These are phyloP conservation scores for Anhinga anhinga DNA, from an alignment of 2,113 vertebrate species.

Conservation along the genomic window DNA sequence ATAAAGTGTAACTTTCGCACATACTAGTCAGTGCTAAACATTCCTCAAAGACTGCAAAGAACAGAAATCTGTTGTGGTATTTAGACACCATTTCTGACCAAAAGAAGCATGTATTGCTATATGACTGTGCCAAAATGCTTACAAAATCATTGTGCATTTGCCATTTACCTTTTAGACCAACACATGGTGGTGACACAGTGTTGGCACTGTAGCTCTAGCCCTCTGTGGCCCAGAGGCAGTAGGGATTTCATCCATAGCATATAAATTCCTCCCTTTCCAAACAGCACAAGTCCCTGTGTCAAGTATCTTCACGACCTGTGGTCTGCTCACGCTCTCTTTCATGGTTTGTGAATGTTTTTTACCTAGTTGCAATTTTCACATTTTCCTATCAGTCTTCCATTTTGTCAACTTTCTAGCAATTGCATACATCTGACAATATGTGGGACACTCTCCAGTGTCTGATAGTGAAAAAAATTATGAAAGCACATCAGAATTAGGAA, in stretches of 20 bases:
- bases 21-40: neutral
- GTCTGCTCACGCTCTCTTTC: neutral
- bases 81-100: neutral
- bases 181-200: accelerated
- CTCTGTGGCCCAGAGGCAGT: accelerated
- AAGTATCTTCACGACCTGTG: accelerated
- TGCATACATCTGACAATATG: neutral
- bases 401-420: neutral
- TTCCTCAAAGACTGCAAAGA: neutral
- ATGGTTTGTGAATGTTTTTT: neutral
- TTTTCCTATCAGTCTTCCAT: neutral
- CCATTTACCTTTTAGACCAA: neutral
- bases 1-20: neutral
- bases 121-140: neutral
- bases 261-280: neutral
- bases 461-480: neutral
- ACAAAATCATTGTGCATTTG: neutral
- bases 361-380: neutral
- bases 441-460: neutral
- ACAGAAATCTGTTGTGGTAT: accelerated
- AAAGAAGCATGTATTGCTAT: neutral
- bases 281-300: neutral
- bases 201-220: neutral
- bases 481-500: neutral
- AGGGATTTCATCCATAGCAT: neutral